phyloP scores from a whole-genome alignment of 1,140 invertebrate species.

The Melanaphis sacchari region DNA sequence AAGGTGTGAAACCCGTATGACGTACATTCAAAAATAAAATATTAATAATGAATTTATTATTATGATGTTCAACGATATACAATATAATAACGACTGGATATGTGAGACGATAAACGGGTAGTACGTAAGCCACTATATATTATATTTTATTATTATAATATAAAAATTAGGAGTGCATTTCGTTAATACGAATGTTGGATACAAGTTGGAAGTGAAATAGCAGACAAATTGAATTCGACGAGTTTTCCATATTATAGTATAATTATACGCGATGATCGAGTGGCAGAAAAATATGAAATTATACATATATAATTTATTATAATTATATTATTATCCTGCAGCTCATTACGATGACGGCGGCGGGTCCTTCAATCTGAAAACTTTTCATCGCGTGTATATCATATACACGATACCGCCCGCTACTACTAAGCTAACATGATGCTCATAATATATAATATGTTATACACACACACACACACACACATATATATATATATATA shows the following conservation, averaged over 20 bases:
- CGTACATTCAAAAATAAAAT: neutral
- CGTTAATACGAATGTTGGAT: neutral
- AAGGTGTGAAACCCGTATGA: neutral
- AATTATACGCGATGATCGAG: neutral
- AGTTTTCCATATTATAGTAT: neutral
- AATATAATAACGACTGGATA: neutral
- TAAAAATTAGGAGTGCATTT: neutral
- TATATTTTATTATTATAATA: neutral
- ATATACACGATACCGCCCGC: neutral
- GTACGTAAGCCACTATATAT: neutral
- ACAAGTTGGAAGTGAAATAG: neutral
- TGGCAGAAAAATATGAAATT: constrained; percentile 28
- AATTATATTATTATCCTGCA: neutral
- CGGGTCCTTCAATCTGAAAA: constrained; percentile 18
- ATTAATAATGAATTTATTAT: neutral
- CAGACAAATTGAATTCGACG: neutral
- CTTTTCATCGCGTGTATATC: neutral
- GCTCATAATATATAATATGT: neutral
- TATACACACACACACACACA: too few species aligned
- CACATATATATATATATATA: neutral
- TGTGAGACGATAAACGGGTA: neutral
- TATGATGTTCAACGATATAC: neutral
- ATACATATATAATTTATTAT: neutral
- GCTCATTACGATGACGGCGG: neutral
- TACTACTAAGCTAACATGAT: neutral